Conservation (phyloP, 2,888 invertebrate species). For the Sclerodermus sp. region DNA sequence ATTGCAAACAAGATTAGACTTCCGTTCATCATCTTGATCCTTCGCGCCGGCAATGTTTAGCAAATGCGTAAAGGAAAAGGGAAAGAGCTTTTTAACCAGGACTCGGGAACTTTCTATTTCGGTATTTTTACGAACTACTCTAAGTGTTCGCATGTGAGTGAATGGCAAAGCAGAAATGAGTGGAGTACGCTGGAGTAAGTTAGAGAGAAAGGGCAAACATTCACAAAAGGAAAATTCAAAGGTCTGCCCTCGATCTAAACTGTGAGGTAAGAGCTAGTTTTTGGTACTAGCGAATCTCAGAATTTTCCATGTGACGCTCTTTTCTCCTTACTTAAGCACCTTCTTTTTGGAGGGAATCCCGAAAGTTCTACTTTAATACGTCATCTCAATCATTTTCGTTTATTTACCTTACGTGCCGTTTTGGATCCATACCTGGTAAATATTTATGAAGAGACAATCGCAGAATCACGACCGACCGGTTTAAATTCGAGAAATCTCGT, state of each 20-base stretch:
- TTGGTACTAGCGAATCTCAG: not conserved
- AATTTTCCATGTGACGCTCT: not conserved
- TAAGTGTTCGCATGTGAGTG: not conserved
- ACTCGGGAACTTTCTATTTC: slow-evolving; percentile 36
- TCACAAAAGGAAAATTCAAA: not conserved
- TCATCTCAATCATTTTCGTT: too few relatives aligned
- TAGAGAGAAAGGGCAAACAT: not conserved
- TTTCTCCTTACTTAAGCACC: too few relatives aligned
- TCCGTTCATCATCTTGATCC: not conserved
- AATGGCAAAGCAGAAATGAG: not conserved
- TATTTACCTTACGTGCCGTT: too few relatives aligned
- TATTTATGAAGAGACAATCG: too few relatives aligned
- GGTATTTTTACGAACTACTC: slow-evolving; percentile 27
- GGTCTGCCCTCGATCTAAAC: not conserved
- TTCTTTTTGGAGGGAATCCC: too few relatives aligned
- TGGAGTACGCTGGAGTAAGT: too few relatives aligned
- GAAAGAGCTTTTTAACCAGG: slow-evolving; percentile 10
- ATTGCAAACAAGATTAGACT: not conserved
- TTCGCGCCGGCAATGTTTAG: not conserved
- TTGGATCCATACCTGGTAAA: too few relatives aligned
- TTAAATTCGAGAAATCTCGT: too few relatives aligned
- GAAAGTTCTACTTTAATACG: too few relatives aligned
- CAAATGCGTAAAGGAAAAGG: not conserved
- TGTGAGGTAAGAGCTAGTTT: not conserved
- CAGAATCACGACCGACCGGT: too few relatives aligned